These are phyloP conservation scores for Entelurus aequoreus DNA, from an alignment of 2,113 vertebrate species.

Conservation along the genomic window DNA sequence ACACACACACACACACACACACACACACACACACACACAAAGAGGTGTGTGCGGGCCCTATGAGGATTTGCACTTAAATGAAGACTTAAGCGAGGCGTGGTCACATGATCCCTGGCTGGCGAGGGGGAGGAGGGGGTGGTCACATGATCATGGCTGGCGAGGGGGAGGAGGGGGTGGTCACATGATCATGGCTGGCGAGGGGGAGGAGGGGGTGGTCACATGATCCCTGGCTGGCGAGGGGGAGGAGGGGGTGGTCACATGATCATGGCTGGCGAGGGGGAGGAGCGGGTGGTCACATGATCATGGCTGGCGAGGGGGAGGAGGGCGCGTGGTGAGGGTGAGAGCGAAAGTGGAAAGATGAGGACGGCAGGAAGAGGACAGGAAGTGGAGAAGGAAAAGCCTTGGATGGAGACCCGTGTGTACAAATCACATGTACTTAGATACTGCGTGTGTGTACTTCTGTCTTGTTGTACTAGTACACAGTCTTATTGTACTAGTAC, in stretches of 20 bases:
- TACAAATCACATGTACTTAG: too few relatives aligned
- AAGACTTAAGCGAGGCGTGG: constrained; percentile 85
- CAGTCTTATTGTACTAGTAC: too few relatives aligned
- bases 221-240: not conserved
- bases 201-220: constrained; percentile 67
- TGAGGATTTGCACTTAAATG: constrained; percentile 91
- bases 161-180: constrained; percentile 62
- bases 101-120: constrained; percentile 40
- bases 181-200: not conserved
- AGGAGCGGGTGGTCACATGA: constrained; percentile 57
- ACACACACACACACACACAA: constrained; percentile 13
- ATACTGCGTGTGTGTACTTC: too few relatives aligned
- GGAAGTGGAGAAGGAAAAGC: not conserved
- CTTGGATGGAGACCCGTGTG: too few relatives aligned
- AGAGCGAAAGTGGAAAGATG: constrained; percentile 24
- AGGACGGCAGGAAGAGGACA: constrained; percentile 5
- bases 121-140: constrained; percentile 51
- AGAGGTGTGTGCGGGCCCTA: constrained; percentile 1
- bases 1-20: not conserved
- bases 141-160: constrained; percentile 30
- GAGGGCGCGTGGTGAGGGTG: constrained; percentile 32
- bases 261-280: not conserved
- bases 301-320: not conserved
- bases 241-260: constrained; percentile 73
- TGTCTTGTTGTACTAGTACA: too few relatives aligned